A percentile compares a stretch with the other conserved stretches of the same genome.
Evolutionary conservation across 2,113 vertebrate species (phyloP).

Genomic region (Ochotona curzoniae): DNA sequence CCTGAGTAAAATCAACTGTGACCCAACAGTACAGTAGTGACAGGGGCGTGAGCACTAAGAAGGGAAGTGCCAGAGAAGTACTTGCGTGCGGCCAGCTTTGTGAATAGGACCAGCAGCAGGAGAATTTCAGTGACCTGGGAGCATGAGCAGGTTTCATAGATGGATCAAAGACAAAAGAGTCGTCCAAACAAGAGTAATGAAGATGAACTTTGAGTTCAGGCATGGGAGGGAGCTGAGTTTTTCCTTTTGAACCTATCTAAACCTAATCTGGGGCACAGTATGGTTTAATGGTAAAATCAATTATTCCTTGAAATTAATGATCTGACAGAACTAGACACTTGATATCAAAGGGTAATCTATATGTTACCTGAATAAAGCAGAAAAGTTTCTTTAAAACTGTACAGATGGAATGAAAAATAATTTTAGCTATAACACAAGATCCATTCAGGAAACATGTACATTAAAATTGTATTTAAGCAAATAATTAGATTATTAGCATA

Average conservation of each 20-base stretch:
- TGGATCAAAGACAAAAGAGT: neutral
- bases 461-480: constrained; percentile 72
- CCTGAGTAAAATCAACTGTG: neutral
- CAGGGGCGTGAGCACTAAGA: neutral
- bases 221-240: neutral
- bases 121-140: neutral
- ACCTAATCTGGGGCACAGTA: neutral
- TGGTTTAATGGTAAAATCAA: neutral
- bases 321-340: neutral
- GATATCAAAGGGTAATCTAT: neutral
- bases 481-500: too few species aligned
- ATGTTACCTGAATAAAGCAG: neutral
- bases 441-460: constrained; percentile 71
- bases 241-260: neutral
- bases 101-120: neutral
- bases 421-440: neutral
- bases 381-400: neutral
- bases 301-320: neutral
- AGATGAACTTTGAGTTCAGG: neutral
- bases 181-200: neutral
- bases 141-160: neutral
- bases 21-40: neutral
- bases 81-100: neutral
- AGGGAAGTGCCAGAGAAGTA: neutral
- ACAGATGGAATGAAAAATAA: neutral